phyloP scores from a whole-genome alignment of 2,888 invertebrate species.

The Tortricodes alternella region DNA sequence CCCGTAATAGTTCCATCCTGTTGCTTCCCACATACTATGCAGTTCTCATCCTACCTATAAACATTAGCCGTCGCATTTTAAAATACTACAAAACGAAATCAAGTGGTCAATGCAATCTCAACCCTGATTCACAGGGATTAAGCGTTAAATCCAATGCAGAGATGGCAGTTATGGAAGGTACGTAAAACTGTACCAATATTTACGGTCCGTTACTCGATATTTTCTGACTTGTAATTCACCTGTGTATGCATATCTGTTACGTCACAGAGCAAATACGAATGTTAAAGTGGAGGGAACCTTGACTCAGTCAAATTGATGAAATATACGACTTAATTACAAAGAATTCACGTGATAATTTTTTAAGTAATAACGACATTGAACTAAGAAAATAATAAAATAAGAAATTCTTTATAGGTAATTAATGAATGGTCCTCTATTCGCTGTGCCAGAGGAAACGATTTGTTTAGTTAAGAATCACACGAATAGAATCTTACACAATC shows the following conservation, averaged over 20 bases:
- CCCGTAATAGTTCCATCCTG: constrained; percentile 18
- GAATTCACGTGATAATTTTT: no score
- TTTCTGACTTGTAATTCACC: constrained; percentile 18
- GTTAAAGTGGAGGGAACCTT: constrained; percentile 8
- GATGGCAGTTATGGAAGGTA: not conserved
- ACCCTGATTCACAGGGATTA: not conserved
- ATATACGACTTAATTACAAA: no score
- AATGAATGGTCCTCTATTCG: no score
- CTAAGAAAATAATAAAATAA: not conserved
- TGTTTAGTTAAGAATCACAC: constrained; percentile 15
- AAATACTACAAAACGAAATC: not conserved
- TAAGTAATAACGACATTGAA: constrained; percentile 14
- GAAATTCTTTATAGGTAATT: no score
- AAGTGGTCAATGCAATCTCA: not conserved
- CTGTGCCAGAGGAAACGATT: constrained; percentile 9
- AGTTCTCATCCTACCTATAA: constrained; percentile 18
- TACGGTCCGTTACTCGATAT: constrained; percentile 16
- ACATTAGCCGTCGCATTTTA: constrained; percentile 12
- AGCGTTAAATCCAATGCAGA: not conserved
- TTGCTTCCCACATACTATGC: constrained; percentile 27
- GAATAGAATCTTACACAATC: constrained; percentile 2
- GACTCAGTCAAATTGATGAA: not conserved
- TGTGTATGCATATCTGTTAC: constrained; percentile 25
- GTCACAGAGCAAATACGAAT: constrained; percentile 20
- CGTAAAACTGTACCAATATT: constrained; percentile 28